phyloP scores from a whole-genome alignment of 1,140 invertebrate species.

The Monomorium pharaonis region DNA sequence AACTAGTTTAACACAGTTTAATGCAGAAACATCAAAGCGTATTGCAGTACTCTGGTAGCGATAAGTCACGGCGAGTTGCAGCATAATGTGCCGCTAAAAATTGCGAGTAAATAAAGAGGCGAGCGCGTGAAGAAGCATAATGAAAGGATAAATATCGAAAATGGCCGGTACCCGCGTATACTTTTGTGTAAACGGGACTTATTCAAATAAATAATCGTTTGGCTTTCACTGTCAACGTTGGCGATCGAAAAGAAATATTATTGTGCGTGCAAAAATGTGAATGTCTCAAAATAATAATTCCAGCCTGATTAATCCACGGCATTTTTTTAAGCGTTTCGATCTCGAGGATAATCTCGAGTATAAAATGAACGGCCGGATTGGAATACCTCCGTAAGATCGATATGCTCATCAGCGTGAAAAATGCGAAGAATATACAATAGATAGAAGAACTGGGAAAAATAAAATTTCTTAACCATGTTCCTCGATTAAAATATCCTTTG shows the following conservation, averaged over 20 bases:
- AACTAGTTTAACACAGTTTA: constrained; percentile 24
- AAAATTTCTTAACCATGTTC: neutral
- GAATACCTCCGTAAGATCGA: constrained; percentile 3
- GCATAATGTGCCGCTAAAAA: neutral
- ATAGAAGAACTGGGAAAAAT: constrained; percentile 14
- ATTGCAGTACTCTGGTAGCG: constrained; percentile 11
- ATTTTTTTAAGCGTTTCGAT: neutral
- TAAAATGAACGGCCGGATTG: constrained; percentile 31
- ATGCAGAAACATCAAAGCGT: neutral
- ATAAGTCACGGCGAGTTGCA: neutral
- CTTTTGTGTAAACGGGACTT: neutral
- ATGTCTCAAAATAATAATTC: neutral
- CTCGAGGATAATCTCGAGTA: constrained; percentile 19
- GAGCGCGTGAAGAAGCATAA: neutral
- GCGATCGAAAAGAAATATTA: neutral
- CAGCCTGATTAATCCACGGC: constrained; percentile 19
- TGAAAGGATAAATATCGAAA: neutral
- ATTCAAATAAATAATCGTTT: neutral
- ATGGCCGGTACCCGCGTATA: neutral
- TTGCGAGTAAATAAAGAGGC: neutral
- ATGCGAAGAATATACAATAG: constrained; percentile 12
- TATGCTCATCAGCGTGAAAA: constrained; percentile 35
- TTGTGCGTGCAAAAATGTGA: neutral
- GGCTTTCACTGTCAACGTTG: neutral
- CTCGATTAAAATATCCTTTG: neutral